Evolutionary conservation across 1,140 invertebrate genomes (phyloP).

Genomic region (Lordiphosa clarofinis): DNA sequence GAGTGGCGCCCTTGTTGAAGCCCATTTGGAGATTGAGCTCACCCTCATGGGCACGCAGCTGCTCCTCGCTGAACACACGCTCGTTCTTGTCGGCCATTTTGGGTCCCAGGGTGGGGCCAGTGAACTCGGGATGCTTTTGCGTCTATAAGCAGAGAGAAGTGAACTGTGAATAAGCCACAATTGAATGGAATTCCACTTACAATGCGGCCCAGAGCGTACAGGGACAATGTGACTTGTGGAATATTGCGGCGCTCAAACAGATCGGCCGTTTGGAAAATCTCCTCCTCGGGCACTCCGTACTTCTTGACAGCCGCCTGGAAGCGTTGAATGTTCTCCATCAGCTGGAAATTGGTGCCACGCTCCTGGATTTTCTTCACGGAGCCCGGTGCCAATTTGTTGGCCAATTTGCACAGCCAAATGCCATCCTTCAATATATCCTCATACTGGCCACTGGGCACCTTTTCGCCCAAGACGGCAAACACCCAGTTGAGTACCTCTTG

Average conservation of each 20-base stretch:
- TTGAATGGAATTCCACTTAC: no score
- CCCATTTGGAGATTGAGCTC: constrained; percentile 98
- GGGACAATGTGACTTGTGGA: constrained; percentile 94
- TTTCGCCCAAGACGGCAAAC: constrained; percentile 91
- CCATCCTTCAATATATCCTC: constrained; percentile 97
- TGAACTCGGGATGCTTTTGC: constrained; percentile 96
- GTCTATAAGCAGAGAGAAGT: constrained; percentile 81
- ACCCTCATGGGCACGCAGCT: constrained; percentile 93
- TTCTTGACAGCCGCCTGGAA: constrained; percentile 96
- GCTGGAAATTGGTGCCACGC: constrained; percentile 97
- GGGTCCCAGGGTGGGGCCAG: constrained; percentile 92
- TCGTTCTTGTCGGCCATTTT: constrained; percentile 98
- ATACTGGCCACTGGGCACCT: constrained; percentile 89
- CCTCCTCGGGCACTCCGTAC: constrained; percentile 96
- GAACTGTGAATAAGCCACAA: not conserved
- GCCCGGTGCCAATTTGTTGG: constrained; percentile 96
- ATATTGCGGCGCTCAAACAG: constrained; percentile 98
- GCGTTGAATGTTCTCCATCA: constrained; percentile 99
- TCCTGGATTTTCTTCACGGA: constrained; percentile 97
- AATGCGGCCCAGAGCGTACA: constrained; percentile 92
- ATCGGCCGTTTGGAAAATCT: constrained; percentile 99
- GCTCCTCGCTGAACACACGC: constrained; percentile 95
- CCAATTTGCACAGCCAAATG: constrained; percentile 94
- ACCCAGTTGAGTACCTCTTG: constrained; percentile 95
- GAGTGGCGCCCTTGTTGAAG: constrained; percentile 95